Base-by-base conservation (phyloP, 2,888 invertebrate genomes). In the Cataglyphis cursor region DNA sequence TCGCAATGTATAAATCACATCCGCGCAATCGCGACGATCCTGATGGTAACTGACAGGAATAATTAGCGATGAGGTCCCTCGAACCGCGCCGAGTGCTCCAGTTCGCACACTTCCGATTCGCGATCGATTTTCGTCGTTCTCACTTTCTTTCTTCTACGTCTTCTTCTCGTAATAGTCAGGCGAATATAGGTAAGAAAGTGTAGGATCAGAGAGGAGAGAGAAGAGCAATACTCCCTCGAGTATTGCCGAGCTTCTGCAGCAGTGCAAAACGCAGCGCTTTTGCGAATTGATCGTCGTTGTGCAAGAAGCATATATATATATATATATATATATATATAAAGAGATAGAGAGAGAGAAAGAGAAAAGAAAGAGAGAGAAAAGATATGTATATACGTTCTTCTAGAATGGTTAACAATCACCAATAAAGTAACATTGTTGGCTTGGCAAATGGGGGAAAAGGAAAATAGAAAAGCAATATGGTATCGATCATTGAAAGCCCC, bases 361-460 rank as follows among this genome's bases (percentile, higher is more conserved):
- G 1, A 31, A 51, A 8, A 51, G n/a, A 51, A n/a, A 51, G 48
- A 51, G 18, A n/a, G 18, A n/a, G 6, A 44, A 12, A 3, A 10
- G 12, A 12, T 3, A 24, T 59, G 18, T 38, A 61, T 61, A 62
- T 31, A 24, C 57, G 51, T 68, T 78, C 44, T 66, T 84, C 64
- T 9, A 48, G 59, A 83, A 74, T 81, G 84, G 89, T 89, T 88
- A 88, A 89, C 83, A 83, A 85, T 87, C 62, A 64, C 82, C 80
- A 85, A 89, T 88, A 86, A 85, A 83, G 84, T 85, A 84, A 85
- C 87, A 81, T 70, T 73, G 86, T 78, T 66, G 84, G 74, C 62
- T 15, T 48, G 73, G 80, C 66, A 64, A 66, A 64, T 35, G 57
- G 44, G 51, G 41, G 21, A 74, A 66, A 81, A 81, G 64, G 66